These are phyloP conservation scores for Bombus affinis DNA, from an alignment of 1,140 invertebrate genomes.

Conservation along the genomic window DNA sequence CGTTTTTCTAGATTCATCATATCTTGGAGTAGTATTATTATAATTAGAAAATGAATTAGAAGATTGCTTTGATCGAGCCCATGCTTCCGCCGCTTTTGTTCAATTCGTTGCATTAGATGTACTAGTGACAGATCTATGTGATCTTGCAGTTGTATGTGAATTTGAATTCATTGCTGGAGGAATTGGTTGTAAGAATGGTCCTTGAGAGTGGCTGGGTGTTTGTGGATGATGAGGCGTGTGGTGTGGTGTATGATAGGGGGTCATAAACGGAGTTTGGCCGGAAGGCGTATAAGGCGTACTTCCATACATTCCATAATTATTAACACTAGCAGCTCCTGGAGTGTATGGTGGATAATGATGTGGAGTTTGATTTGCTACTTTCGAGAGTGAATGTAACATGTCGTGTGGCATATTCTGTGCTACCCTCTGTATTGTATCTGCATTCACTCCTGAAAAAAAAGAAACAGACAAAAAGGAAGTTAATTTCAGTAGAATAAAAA, in stretches of 20 bases:
- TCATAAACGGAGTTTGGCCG: slow-evolving; percentile 95
- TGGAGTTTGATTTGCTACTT: slow-evolving; percentile 87
- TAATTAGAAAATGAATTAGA: slow-evolving; percentile 43
- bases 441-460: slow-evolving; percentile 83
- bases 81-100: slow-evolving; percentile 92
- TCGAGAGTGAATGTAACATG: slow-evolving; percentile 88
- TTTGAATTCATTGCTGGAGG: slow-evolving; percentile 78
- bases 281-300: slow-evolving; percentile 92
- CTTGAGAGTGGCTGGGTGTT: slow-evolving; percentile 77
- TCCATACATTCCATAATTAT: slow-evolving; percentile 75
- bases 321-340: slow-evolving; percentile 82
- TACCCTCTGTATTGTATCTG: slow-evolving; percentile 88
- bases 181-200: slow-evolving; percentile 85
- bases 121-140: slow-evolving; percentile 78
- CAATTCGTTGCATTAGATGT: slow-evolving; percentile 87
- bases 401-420: slow-evolving; percentile 89
- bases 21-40: slow-evolving; percentile 78
- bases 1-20: slow-evolving; percentile 78
- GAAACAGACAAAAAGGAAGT: background rate
- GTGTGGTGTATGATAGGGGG: slow-evolving; percentile 91
- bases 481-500: background rate
- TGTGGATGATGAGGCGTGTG: slow-evolving; percentile 84
- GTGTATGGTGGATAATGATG: slow-evolving; percentile 86
- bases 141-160: slow-evolving; percentile 80
- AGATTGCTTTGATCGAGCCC: slow-evolving; percentile 84